These are phyloP conservation scores for Dipodomys spectabilis DNA, from an alignment of 2,113 vertebrate species.

Conservation along the genomic window DNA sequence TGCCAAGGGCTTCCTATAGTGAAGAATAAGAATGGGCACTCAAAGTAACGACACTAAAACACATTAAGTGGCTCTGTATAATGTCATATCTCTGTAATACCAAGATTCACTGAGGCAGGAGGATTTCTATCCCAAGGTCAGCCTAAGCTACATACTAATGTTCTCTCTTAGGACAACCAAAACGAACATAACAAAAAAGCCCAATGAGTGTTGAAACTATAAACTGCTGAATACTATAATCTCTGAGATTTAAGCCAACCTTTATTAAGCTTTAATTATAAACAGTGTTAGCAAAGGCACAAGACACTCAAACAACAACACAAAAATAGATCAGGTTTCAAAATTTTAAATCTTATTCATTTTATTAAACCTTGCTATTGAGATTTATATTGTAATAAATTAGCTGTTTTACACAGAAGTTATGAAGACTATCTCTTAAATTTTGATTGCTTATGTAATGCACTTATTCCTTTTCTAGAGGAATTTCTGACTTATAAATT, in stretches of 20 bases:
- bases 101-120: too few relatives aligned
- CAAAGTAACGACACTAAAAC: slow-evolving; percentile 16
- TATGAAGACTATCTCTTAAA: slow-evolving; percentile 11
- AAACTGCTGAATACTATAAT: not conserved
- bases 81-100: too few relatives aligned
- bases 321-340: slow-evolving; percentile 39
- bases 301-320: slow-evolving; percentile 2
- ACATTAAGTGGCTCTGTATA: too few relatives aligned
- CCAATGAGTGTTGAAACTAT: not conserved
- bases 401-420: slow-evolving; percentile 26
- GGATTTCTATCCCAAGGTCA: too few relatives aligned
- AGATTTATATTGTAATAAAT: slow-evolving; percentile 29
- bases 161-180: too few relatives aligned
- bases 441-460: not conserved
- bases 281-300: not conserved
- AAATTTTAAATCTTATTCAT: slow-evolving; percentile 45
- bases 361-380: not conserved
- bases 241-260: not conserved
- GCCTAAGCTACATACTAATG: too few relatives aligned
- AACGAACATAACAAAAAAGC: too few relatives aligned
- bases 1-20: not conserved
- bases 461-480: not conserved
- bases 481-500: not conserved
- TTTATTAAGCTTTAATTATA: slow-evolving; percentile 53
- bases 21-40: not conserved